These are phyloP conservation scores for Torymus tubicola DNA, from an alignment of 2,888 invertebrate species.

Conservation along the genomic window DNA sequence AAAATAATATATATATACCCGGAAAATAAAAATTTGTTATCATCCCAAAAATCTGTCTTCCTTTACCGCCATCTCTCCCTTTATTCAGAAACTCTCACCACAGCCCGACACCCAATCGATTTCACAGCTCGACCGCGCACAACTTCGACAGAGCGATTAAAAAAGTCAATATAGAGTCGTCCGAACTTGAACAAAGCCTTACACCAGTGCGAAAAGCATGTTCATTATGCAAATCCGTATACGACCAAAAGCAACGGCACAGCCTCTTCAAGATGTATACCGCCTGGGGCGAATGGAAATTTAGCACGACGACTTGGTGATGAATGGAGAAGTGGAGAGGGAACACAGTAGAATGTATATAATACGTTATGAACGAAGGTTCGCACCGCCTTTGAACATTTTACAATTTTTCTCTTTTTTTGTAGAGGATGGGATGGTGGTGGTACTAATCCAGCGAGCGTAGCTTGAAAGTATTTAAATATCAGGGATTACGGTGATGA, in stretches of 20 bases:
- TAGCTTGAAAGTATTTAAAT: slow-evolving; percentile 15
- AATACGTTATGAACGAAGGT: too few relatives aligned
- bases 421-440: too few relatives aligned
- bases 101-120: too few relatives aligned
- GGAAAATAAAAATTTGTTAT: too few relatives aligned
- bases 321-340: slow-evolving; percentile 18
- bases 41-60: too few relatives aligned
- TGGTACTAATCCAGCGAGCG: not conserved
- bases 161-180: not conserved
- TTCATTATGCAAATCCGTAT: slow-evolving; percentile 15
- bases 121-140: too few relatives aligned
- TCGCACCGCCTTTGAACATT: too few relatives aligned
- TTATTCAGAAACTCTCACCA: too few relatives aligned
- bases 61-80: too few relatives aligned
- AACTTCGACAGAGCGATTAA: slow-evolving; percentile 20
- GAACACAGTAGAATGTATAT: too few relatives aligned
- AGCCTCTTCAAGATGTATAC: slow-evolving; percentile 33
- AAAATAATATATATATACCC: too few relatives aligned
- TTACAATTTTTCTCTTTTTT: too few relatives aligned
- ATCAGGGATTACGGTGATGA: slow-evolving; percentile 8
- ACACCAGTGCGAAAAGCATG: not conserved
- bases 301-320: slow-evolving; percentile 13
- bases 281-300: slow-evolving; percentile 36
- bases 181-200: slow-evolving; percentile 12
- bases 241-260: not conserved